phyloP scores from a whole-genome alignment of 2,113 vertebrate genomes.

The Plectropomus leopardus region DNA sequence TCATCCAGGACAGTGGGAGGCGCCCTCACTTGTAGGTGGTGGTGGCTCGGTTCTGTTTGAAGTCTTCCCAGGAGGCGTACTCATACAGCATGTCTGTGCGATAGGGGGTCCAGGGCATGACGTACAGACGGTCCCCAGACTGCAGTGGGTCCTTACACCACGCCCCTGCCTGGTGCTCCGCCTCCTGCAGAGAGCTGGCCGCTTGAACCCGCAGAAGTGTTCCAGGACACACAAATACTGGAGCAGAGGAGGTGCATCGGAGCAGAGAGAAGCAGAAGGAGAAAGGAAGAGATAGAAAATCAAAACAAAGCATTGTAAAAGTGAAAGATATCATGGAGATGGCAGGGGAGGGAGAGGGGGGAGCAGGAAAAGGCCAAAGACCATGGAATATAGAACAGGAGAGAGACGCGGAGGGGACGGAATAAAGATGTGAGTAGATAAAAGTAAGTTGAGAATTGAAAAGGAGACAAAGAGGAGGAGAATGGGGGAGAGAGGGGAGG shows the following conservation, averaged over 20 bases:
- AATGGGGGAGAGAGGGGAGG: slow-evolving; percentile 45
- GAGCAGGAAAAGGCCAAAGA: slow-evolving; percentile 64
- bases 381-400: slow-evolving; percentile 59
- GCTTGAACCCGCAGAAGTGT: slow-evolving; percentile 90
- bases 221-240: slow-evolving; percentile 97
- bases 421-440: slow-evolving; percentile 71
- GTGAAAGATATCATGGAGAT: slow-evolving; percentile 58
- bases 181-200: slow-evolving; percentile 91
- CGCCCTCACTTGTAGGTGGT: slow-evolving; percentile 91
- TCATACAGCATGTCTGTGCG: slow-evolving; percentile 95
- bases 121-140: slow-evolving; percentile 94
- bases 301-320: slow-evolving; percentile 66
- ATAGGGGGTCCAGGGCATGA: slow-evolving; percentile 97
- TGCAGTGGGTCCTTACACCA: slow-evolving; percentile 98
- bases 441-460: slow-evolving; percentile 72
- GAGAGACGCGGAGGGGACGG: slow-evolving; percentile 55
- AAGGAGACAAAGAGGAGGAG: slow-evolving; percentile 66
- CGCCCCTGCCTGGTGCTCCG: slow-evolving; percentile 93
- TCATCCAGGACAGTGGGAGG: slow-evolving; percentile 70
- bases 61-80: slow-evolving; percentile 95
- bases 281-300: slow-evolving; percentile 54
- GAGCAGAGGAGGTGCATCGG: slow-evolving; percentile 38
- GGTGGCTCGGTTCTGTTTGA: slow-evolving; percentile 89
- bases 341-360: slow-evolving; percentile 55
- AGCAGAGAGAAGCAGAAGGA: slow-evolving; percentile 48